Conservation (phyloP, 2,888 invertebrate species). For the Eupithecia insigniata region DNA sequence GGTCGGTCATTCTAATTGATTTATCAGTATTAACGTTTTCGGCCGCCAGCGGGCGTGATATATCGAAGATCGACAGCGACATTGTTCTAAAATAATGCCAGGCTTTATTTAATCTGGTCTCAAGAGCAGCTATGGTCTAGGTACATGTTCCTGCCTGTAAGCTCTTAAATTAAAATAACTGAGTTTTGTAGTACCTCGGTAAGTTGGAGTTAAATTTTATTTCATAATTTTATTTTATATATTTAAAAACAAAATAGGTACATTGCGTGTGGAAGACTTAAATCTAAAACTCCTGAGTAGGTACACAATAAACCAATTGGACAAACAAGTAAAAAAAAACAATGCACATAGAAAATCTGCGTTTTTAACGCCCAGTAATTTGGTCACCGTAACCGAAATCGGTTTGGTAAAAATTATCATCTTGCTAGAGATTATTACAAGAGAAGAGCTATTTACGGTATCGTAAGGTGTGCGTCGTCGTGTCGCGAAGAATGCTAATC, state of each 20-base stretch:
- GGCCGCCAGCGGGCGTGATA: slow-evolving; percentile 24
- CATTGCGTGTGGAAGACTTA: too few species aligned
- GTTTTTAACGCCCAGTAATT: not conserved
- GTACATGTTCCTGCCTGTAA: too few species aligned
- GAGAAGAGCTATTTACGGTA: not conserved
- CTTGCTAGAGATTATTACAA: not conserved
- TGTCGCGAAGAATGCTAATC: not conserved
- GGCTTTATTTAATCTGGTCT: not conserved
- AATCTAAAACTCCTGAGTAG: too few species aligned
- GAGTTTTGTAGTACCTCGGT: too few species aligned
- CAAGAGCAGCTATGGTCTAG: too few species aligned
- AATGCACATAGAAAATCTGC: too few species aligned
- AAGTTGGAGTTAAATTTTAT: too few species aligned
- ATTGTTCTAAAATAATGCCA: not conserved
- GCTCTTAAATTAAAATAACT: too few species aligned
- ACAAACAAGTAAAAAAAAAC: too few species aligned
- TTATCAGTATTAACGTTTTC: slow-evolving; percentile 19
- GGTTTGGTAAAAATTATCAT: not conserved
- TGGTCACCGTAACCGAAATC: not conserved
- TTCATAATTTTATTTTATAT: too few species aligned
- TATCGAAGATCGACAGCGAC: slow-evolving; percentile 17
- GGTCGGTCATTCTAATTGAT: slow-evolving; percentile 14
- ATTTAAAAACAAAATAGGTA: too few species aligned
- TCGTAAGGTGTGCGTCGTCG: not conserved
- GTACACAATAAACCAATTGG: too few species aligned